A percentile compares a stretch with the other conserved stretches of the same genome.
Evolutionary conservation across 2,113 vertebrate genomes (phyloP).

Genomic region (Brachypteracias leptosomus): DNA sequence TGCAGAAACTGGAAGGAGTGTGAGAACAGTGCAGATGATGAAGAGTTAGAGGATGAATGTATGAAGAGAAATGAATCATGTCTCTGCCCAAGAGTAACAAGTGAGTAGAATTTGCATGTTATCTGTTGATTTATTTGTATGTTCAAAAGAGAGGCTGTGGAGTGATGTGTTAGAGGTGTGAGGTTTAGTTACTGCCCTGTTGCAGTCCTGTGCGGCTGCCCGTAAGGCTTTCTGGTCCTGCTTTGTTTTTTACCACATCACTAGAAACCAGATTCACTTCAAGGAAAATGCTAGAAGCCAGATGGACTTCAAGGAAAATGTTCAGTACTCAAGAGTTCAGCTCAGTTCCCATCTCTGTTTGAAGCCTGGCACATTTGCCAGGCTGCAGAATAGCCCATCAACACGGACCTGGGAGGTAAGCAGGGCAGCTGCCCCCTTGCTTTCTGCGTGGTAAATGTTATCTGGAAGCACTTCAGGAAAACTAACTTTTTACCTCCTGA

Average conservation of each 20-base stretch:
- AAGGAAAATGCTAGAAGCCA: too few relatives aligned
- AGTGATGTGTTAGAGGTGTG: background rate
- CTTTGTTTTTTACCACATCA: background rate
- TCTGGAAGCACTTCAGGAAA: background rate
- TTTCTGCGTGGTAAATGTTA: too few relatives aligned
- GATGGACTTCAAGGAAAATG: background rate
- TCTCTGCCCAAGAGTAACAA: background rate
- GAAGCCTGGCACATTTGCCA: background rate
- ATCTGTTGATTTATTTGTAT: background rate
- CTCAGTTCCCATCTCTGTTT: too few relatives aligned
- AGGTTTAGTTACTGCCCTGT: background rate
- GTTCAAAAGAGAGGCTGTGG: background rate
- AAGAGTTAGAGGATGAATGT: background rate
- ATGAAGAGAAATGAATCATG: background rate
- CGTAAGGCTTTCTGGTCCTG: background rate
- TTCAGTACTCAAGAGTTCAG: background rate
- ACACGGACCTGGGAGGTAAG: background rate
- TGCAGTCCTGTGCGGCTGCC: background rate
- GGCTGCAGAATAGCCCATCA: background rate
- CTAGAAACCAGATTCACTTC: too few relatives aligned
- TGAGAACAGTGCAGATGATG: background rate
- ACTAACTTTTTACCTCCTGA: background rate
- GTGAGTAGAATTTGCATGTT: background rate
- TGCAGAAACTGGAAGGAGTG: background rate
- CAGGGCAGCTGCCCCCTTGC: rapidly evolving